phyloP scores from a whole-genome alignment of 2,797 vertebrate species.

The Thaleichthys pacificus region DNA sequence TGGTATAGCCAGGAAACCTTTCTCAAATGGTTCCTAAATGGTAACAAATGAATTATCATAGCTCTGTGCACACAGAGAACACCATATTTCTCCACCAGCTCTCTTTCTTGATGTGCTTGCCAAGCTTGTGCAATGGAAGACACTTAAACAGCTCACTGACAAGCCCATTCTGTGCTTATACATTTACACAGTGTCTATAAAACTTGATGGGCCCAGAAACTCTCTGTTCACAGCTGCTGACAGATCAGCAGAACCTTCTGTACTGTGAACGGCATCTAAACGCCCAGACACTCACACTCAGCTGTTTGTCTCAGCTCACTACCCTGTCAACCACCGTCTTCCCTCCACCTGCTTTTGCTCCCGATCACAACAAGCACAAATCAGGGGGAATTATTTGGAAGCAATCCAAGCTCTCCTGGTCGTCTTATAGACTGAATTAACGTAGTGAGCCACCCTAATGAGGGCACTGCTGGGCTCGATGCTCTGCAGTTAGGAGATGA shows the following conservation, averaged over 20 bases:
- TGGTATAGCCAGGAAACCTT: too few species aligned
- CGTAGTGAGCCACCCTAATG: conserved; percentile 65
- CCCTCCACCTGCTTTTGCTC: background rate
- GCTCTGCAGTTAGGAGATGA: conserved; percentile 60
- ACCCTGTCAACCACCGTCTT: background rate
- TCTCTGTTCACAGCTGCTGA: background rate
- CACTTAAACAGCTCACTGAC: background rate
- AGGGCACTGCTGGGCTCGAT: conserved; percentile 58
- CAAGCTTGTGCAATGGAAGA: background rate
- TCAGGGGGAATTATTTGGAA: conserved; percentile 47
- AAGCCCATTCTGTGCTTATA: background rate
- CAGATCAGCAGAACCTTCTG: background rate
- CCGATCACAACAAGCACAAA: background rate
- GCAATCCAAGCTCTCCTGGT: conserved; percentile 49
- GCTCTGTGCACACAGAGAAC: too few species aligned
- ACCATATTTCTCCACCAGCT: too few species aligned
- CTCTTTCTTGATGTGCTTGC: background rate
- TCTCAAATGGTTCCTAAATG: too few species aligned
- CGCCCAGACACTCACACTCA: background rate
- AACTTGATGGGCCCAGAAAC: background rate
- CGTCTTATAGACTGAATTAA: conserved; percentile 61
- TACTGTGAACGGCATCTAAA: background rate
- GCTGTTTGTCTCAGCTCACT: conserved; percentile 6
- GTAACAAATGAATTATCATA: too few species aligned
- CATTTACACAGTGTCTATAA: background rate